Conservation (phyloP, 2,888 invertebrate genomes). For the Agrilus mali region DNA sequence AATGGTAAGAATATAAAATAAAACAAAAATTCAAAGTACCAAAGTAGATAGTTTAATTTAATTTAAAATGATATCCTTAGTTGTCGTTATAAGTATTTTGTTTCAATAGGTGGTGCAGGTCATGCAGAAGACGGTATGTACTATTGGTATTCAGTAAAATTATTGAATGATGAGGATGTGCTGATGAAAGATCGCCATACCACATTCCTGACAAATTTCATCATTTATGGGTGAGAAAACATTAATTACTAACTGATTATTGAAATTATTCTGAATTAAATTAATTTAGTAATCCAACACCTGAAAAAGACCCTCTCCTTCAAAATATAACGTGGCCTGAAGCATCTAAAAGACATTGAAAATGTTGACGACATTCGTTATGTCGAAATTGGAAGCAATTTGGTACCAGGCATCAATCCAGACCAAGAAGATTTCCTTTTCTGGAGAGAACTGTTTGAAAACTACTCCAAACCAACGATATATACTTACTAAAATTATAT, state of each 20-base stretch:
- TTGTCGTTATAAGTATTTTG: too few species aligned
- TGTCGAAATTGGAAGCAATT: slow-evolving; percentile 8
- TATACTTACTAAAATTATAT: slow-evolving; percentile 9
- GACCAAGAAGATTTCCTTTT: slow-evolving; percentile 20
- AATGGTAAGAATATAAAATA: neutral
- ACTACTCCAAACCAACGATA: slow-evolving; percentile 12
- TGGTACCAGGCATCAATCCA: slow-evolving; percentile 21
- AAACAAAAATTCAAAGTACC: neutral
- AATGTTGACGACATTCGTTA: slow-evolving; percentile 3
- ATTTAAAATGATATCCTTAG: too few species aligned
- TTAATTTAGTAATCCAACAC: slow-evolving; percentile 12
- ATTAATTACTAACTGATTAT: too few species aligned
- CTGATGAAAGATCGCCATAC: too few species aligned
- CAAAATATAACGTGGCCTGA: slow-evolving; percentile 9
- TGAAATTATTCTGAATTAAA: too few species aligned
- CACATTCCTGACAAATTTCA: too few species aligned
- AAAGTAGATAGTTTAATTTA: too few species aligned
- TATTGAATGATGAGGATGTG: too few species aligned
- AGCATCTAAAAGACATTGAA: slow-evolving; percentile 1
- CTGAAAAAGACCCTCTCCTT: slow-evolving; percentile 5
- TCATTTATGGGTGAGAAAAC: too few species aligned
- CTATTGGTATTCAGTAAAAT: neutral
- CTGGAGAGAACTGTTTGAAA: slow-evolving; percentile 10
- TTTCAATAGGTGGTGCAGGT: slow-evolving; percentile 3
- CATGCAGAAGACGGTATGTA: slow-evolving; percentile 5